Conservation (phyloP, 2,797 vertebrate genomes). For the Linurgus olivaceus region DNA sequence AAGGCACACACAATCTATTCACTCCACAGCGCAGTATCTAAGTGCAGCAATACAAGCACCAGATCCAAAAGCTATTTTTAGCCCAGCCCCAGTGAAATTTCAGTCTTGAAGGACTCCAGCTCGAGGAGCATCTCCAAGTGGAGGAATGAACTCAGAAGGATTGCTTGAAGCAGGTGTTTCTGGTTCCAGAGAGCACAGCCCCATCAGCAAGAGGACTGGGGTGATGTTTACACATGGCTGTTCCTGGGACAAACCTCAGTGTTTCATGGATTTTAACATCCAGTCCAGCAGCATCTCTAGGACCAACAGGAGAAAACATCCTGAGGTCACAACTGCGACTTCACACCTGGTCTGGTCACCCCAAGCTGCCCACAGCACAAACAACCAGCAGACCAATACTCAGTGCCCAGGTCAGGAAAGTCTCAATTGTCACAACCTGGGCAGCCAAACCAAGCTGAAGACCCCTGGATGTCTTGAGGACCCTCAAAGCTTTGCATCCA, state of each 20-base stretch:
- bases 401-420: neutral
- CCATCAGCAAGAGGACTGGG: rapidly evolving
- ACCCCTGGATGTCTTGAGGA: neutral
- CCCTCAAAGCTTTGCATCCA: neutral
- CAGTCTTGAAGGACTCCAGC: neutral
- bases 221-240: rapidly evolving
- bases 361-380: neutral
- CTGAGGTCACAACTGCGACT: neutral
- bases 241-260: neutral
- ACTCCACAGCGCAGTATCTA: neutral
- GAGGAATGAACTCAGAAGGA: neutral
- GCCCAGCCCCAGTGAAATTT: neutral
- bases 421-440: neutral
- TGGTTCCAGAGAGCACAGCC: rapidly evolving
- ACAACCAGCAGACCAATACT: neutral
- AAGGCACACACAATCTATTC: neutral
- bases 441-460: neutral
- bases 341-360: neutral
- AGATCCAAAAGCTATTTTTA: neutral
- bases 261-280: rapidly evolving
- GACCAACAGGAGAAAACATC: neutral
- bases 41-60: rapidly evolving
- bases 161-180: rapidly evolving
- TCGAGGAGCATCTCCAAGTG: neutral
- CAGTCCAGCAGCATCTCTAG: neutral